Conservation (phyloP, 2,113 vertebrate genomes). For the Pampusana beccarii region DNA sequence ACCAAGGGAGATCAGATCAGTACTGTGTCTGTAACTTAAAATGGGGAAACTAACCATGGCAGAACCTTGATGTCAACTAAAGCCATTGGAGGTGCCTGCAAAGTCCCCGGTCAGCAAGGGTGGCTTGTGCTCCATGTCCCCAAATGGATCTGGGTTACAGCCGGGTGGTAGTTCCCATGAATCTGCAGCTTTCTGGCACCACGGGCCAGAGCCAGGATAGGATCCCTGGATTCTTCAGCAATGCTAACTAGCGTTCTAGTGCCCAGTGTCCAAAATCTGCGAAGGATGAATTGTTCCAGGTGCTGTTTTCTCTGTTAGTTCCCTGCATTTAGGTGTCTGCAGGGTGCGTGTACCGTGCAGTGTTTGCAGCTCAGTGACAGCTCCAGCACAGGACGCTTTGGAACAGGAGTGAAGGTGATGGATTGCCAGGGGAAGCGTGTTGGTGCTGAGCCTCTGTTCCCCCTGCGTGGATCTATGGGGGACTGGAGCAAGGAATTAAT, state of each 20-base stretch:
- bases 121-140: not conserved
- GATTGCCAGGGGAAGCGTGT: accelerated
- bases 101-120: accelerated
- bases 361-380: not conserved
- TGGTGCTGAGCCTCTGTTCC: not conserved
- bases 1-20: not conserved
- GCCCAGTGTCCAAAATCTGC: not conserved
- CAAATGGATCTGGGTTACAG: accelerated
- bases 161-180: accelerated
- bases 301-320: not conserved
- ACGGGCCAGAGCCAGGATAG: not conserved
- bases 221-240: not conserved
- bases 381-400: not conserved
- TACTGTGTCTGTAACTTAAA: not conserved
- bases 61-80: not conserved
- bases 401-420: not conserved
- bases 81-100: not conserved
- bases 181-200: not conserved
- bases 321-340: not conserved
- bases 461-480: accelerated
- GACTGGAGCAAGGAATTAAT: not conserved
- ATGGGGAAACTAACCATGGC: not conserved
- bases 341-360: not conserved
- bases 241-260: not conserved
- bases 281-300: not conserved